These are phyloP conservation scores for Chrysoperla carnea DNA, from an alignment of 1,140 invertebrate genomes.

Conservation along the genomic window DNA sequence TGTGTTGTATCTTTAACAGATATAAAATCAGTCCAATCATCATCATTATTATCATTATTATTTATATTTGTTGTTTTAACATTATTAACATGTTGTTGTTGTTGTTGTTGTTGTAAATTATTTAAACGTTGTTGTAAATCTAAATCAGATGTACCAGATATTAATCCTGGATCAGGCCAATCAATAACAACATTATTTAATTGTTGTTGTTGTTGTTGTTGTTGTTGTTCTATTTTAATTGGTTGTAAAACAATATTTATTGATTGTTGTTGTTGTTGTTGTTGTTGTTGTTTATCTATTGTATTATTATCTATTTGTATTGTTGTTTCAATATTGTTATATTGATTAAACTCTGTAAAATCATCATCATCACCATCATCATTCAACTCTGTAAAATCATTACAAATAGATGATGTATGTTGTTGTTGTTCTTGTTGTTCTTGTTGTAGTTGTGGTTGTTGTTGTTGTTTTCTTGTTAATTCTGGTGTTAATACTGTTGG, in stretches of 20 bases:
- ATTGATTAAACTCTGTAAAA: neutral
- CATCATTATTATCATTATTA: no score
- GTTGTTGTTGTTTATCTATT: neutral
- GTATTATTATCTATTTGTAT: neutral
- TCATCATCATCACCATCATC: neutral
- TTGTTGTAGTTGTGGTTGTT: neutral
- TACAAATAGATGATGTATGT: neutral
- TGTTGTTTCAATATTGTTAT: neutral
- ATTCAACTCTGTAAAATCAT: neutral
- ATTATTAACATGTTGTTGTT: no score
- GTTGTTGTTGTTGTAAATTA: no score
- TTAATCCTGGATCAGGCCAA: neutral
- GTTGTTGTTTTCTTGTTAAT: neutral
- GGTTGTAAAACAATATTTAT: neutral
- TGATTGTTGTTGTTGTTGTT: no score
- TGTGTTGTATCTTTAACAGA: no score
- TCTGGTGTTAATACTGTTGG: neutral
- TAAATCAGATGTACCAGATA: neutral
- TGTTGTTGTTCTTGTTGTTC: neutral
- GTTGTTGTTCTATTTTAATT: neutral
- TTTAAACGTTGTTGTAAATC: no score
- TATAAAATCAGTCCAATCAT: no score
- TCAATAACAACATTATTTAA: neutral
- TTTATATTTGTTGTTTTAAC: no score
- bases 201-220: neutral